Percentiles rank a stretch among this genome's conserved stretches.
Conservation (phyloP, 2,797 vertebrate genomes). For the Argentina silus region DNA sequence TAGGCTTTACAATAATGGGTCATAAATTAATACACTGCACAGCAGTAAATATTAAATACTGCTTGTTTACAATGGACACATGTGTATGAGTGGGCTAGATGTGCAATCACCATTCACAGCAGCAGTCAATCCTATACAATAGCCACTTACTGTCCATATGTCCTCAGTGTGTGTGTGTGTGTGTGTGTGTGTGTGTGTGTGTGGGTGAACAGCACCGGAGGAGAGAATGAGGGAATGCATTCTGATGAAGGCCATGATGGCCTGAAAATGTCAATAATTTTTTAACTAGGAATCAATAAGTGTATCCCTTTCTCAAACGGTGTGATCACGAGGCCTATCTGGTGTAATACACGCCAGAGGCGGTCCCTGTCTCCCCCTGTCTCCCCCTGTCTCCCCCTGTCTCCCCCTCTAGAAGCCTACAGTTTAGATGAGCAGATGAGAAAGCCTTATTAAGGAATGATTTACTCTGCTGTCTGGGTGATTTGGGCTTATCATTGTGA, state of each 20-base stretch:
- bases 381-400: neutral
- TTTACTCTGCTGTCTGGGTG: constrained; percentile 69
- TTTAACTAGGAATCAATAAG: too few relatives aligned
- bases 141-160: constrained; percentile 68
- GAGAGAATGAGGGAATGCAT: too few relatives aligned
- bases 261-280: too few relatives aligned
- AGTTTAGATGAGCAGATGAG: constrained; percentile 54
- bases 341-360: too few relatives aligned
- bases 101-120: constrained; percentile 73
- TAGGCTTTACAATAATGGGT: constrained; percentile 74
- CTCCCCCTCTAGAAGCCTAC: constrained; percentile 44
- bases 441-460: constrained; percentile 73
- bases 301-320: too few relatives aligned
- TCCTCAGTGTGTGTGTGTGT: too few relatives aligned
- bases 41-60: constrained; percentile 72
- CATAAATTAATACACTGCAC: constrained; percentile 79
- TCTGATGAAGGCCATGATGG: too few relatives aligned
- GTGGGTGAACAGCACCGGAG: too few relatives aligned
- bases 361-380: neutral
- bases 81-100: constrained; percentile 60
- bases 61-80: constrained; percentile 66
- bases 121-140: constrained; percentile 68
- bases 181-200: too few relatives aligned
- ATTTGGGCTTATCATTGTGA: constrained; percentile 68
- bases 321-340: too few relatives aligned